Evolutionary conservation across 2,113 vertebrate genomes (phyloP), one percentile per base, ranked within the genome.

Genomic region (Bungarus multicinctus): DNA sequence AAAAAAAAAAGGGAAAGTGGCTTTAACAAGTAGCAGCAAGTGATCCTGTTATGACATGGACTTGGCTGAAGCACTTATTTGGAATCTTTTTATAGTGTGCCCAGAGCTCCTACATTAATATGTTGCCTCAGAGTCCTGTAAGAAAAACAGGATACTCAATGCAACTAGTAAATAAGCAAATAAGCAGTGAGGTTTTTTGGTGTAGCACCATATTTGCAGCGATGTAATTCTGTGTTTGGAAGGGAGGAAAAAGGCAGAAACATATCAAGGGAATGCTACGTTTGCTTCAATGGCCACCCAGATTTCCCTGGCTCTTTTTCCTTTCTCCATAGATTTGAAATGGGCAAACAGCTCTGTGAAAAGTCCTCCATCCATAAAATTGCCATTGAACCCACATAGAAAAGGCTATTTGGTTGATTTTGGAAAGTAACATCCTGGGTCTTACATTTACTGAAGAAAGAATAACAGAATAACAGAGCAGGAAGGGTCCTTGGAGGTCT

Each of bases 341-440:
- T 50, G 85, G 85, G 34, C 25, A 47, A 88, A 20, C 30, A 34
- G 50, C 87, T 30, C 6, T 39, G 50, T 4, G 60, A 30, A 30
- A 64, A 64, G 27, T 14, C 60, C 60, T 69, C 27, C 60, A 74
- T 34, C 94, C 86, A 92, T 87, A 91, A 95, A 94, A 85, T 69
- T 54, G 94, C 91, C 20, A 43, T 45, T 93, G 50, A 89, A 92
- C 39, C 93, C 34, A 54, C 85, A 11, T 53, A 95, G 90, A 58
- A 64, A 60, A n/a, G 85, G 18, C 9, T 25, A 8, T 64, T 27
- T 52, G 45, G 9, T 16, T 88, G 91, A 22, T 1, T 14, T 8
- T 30, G 47, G 25, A 39, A 16, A 1, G 25, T 54, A n/a, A 12
- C 69, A 25, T 34, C 43, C 50, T 30, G 58, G 43, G 30, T 52